Conservation (phyloP, 2,113 vertebrate species). For the Bos taurus region ARS-UCD2.0 NC_037333.1:16994501-16995000, state of each 20-base stretch:
- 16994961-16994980: background rate
- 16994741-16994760: background rate
- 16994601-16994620: background rate
- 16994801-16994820: background rate
- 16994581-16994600: background rate
- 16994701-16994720: background rate
- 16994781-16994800: background rate
- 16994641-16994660: background rate
- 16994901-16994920: background rate
- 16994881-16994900: background rate
- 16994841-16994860: background rate
- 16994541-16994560: background rate
- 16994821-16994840: background rate
- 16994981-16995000: background rate
- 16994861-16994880: background rate
- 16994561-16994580: background rate
- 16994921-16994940: background rate
- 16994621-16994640: background rate
- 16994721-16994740: background rate
- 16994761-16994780: background rate
- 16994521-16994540: background rate
- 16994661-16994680: background rate
- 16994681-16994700: background rate
- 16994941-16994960: background rate
- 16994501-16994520: background rate